Base-by-base conservation (phyloP, 1,140 invertebrate species). In the Pantala flavescens region DNA sequence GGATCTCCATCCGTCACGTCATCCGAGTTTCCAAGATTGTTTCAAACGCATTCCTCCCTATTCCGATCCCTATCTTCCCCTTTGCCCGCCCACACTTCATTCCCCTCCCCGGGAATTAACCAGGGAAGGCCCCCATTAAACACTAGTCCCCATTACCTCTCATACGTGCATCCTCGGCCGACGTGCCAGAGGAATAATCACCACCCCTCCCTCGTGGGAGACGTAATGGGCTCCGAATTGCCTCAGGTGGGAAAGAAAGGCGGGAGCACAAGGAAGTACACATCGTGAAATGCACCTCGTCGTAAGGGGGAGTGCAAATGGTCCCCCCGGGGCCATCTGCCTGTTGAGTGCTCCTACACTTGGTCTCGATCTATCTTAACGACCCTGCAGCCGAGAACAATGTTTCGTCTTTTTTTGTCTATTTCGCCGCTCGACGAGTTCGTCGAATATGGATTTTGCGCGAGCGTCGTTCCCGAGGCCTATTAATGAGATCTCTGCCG, bases 351-450 rank as follows among this genome's bases (percentile, higher is more conserved):
- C 49, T 63, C 5, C 49, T 63, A 63, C 49, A 19, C 49, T 63
- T 63, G 49, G 49, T 19, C 49, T 63, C 49, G 49, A 63, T 63
- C 49, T 63, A 63, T 63, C 49, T 63, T 63, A 63, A 63, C 49
- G n/a, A 63, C 49, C 49, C 49, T 19, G 49, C 49, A 63, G 49
- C 49, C 2, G 16, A 63, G 49, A 63, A 63, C 49, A 21, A 63
- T 19, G 49, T 36, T 36, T 36, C 28, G 28, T 36, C 9, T 5
- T 2, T 36, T 36, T 36, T 36, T 36, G 28, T 36, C 9, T 36
- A 36, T 36, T 36, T 36, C 28, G 28, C 28, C 28, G 2, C 28
- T 36, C 28, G 28, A 9, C 2, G 28, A 5, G 9, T 36, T 36
- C 28, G 28, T 36, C 28, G 28, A 36, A 36, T 36, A 36, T 36